Evolutionary conservation across 2,888 invertebrate species (phyloP).

Genomic region (Erebia palarica): DNA sequence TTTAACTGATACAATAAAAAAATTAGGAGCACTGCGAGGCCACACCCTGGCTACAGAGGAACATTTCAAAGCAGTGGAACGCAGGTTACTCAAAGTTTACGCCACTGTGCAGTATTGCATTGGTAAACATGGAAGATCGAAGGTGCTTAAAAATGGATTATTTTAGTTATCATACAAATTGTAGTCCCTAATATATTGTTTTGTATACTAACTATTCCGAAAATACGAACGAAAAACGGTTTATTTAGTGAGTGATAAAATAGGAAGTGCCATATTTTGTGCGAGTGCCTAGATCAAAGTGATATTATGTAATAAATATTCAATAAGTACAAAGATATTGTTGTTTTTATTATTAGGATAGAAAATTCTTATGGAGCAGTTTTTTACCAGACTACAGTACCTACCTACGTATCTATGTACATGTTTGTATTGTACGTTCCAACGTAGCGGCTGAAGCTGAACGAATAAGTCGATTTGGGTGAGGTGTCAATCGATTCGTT

Average conservation of each 20-base stretch:
- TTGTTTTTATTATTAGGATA: not conserved
- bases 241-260: slow-evolving; percentile 10
- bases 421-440: too few species aligned
- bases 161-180: slow-evolving; percentile 17
- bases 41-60: slow-evolving; percentile 85
- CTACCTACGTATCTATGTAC: too few species aligned
- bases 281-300: slow-evolving; percentile 18
- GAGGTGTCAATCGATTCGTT: too few species aligned
- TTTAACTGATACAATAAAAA: slow-evolving; percentile 80
- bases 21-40: slow-evolving; percentile 80
- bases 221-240: not conserved
- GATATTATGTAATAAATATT: slow-evolving; percentile 9
- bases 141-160: slow-evolving; percentile 61
- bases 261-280: slow-evolving; percentile 7
- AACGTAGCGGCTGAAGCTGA: too few species aligned
- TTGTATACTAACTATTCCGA: not conserved
- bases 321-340: not conserved
- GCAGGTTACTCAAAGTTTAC: slow-evolving; percentile 88
- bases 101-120: slow-evolving; percentile 90
- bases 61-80: slow-evolving; percentile 89
- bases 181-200: slow-evolving; percentile 1
- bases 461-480: too few species aligned
- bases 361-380: too few species aligned
- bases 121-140: slow-evolving; percentile 79
- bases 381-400: too few species aligned